Base-by-base conservation (phyloP, 2,113 vertebrate species). In the Plecotus auritus region DNA sequence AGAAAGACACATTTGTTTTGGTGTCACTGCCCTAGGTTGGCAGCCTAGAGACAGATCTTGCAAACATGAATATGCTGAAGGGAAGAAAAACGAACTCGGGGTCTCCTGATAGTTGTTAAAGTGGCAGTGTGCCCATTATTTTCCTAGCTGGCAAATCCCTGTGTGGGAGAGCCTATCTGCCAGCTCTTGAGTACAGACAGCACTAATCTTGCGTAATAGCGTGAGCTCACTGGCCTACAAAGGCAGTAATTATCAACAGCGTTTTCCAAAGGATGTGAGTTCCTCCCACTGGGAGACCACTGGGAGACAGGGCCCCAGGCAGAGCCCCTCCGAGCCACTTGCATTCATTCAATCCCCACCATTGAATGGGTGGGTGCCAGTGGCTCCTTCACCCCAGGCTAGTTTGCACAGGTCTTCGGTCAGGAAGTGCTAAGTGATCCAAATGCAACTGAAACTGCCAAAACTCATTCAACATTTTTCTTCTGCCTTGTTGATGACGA, bases 191-290 rank as follows among this genome's bases (percentile, higher is more conserved):
- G 98, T 95, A 95, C 96, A 93, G 97, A 95, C 96, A 93, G 97
- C 90, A 82, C 97, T 98, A 98, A 98, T 98, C 98, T 98, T 98
- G 97, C 97, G 98, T 98, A 98, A 98, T 97, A 97, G 95, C 73
- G 96, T 98, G 98, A 98, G 98, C 98, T 98, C 98, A 98, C 97
- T 4, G 9, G 96, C 96, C 85, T 82, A 97, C 97, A 98, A 98
- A 98, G 98, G 98, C 97, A 88, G 97, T 98, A 98, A 98, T 98
- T 98, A 98, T 98, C 98, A 98, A 91, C 97, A 97, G 98, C 90
- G 80, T 97, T 98, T 98, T 98, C 98, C 96, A 97, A 96, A 97
- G 97, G 97, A 96, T 97, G 94, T 97, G 96, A 98, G 97, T 96
- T 97, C 85, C 97, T 96, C 96, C 83, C 95, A 80, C 97, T 81